phyloP scores from a whole-genome alignment of 2,113 vertebrate genomes.

The Coryphaenoides rupestris region DNA sequence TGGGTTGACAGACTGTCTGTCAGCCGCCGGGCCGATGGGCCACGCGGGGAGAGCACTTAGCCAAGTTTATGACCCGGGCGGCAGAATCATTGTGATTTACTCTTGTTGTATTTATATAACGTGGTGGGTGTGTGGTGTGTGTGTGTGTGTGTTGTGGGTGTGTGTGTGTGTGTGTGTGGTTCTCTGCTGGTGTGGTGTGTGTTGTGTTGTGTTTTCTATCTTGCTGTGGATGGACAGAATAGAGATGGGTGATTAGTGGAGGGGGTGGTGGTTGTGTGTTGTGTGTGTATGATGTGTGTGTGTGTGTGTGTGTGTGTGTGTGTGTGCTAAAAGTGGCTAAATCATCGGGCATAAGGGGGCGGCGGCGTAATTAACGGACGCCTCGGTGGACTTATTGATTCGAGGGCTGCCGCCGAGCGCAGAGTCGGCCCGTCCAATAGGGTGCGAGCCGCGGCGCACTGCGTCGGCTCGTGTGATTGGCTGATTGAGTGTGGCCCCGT shows the following conservation, averaged over 20 bases:
- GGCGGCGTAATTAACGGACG: conserved; percentile 35
- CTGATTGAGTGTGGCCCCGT: neutral
- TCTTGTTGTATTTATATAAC: neutral
- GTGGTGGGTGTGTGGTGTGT: too few relatives aligned
- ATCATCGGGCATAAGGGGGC: too few relatives aligned
- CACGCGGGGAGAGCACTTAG: conserved; percentile 61
- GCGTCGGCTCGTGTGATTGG: too few relatives aligned
- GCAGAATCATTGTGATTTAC: conserved; percentile 23
- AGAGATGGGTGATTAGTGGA: conserved; percentile 10
- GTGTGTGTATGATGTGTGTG: neutral
- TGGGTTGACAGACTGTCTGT: conserved; percentile 51
- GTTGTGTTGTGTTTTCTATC: conserved; percentile 64
- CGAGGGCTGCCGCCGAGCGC: conserved; percentile 11
- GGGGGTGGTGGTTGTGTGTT: too few relatives aligned
- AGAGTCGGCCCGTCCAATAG: neutral
- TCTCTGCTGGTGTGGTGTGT: conserved; percentile 67
- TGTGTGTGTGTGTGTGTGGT: too few relatives aligned
- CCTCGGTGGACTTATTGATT: conserved; percentile 49
- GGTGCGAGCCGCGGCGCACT: neutral
- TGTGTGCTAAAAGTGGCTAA: neutral
- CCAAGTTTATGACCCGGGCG: conserved; percentile 62
- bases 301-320: too few relatives aligned
- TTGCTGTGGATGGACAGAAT: conserved; percentile 30
- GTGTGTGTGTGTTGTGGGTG: too few relatives aligned
- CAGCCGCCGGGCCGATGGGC: conserved; percentile 60